Base-by-base conservation (phyloP, 2,113 vertebrate genomes). In the Anarhynchus alexandrinus region DNA sequence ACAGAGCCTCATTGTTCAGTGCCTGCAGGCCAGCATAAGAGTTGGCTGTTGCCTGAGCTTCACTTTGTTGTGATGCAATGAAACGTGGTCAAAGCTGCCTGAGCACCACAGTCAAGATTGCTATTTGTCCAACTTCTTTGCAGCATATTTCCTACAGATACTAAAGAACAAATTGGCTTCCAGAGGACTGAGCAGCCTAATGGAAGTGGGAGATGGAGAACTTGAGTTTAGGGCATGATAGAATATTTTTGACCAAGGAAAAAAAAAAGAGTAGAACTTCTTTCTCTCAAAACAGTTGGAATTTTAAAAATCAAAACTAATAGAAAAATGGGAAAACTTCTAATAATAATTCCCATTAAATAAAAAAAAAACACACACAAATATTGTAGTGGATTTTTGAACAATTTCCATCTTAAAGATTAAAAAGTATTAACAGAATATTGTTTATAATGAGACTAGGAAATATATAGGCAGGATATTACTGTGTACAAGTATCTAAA, bases 1-100 rank as follows among this genome's bases (percentile, higher is more conserved):
- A 90, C 61, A 94, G 55, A 90, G 34, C 72, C n/a, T 58, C 9
- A 25, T 88, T 96, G 82, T 88, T 92, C 32, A 14, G 67, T 12
- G 23, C 52, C 71, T 86, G 64, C 79, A 71, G 43, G 47, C 13
- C 54, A 82, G 40, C 61, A 71, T 15, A 59, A 38, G 32, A 83
- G 8, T 59, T 71, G 82, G 55, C 80, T 86, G 45, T 91, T 80
- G 64, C 67, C 29, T 55, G 54, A 81, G 55, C 17, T 88, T 82
- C 2, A 1, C 17, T 88, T 66, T 1, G 0, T 20, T 62, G 64
- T 62, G 36, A 4, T 74, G 64, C 59, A 84, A 34, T 57, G n/a
- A 66, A 69, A 69, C 14, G 10, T 73, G 51, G 21, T 82, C 43
- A 58, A 32, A 73, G 49, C 66, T 93, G 58, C 66, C 21, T 69